phyloP scores from a whole-genome alignment of 2,797 vertebrate genomes.

The Valencia hispanica region DNA sequence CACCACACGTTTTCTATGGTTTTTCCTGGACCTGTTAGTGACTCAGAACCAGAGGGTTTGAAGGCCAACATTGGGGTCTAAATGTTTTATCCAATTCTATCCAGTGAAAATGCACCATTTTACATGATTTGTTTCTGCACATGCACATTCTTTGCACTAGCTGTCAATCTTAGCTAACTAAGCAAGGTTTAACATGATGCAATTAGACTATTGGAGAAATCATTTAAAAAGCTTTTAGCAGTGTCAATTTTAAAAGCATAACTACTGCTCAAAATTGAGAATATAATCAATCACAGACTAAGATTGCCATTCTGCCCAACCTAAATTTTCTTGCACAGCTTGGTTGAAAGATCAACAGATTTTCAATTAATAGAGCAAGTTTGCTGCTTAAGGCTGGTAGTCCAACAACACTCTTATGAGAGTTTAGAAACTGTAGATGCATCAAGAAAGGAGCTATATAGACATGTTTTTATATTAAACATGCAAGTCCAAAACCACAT shows the following conservation, averaged over 20 bases:
- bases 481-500: neutral
- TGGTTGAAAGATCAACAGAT: no score
- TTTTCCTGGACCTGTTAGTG: constrained; percentile 27
- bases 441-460: neutral
- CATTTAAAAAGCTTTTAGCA: neutral
- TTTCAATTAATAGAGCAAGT: no score
- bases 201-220: constrained; percentile 1
- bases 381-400: no score
- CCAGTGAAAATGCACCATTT: constrained; percentile 25
- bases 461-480: neutral
- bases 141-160: neutral
- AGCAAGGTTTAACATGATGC: neutral
- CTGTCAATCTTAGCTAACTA: constrained; percentile 8
- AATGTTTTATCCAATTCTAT: constrained; percentile 34
- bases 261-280: neutral
- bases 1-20: constrained; percentile 33
- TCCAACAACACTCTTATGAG: no score
- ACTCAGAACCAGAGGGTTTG: constrained; percentile 40
- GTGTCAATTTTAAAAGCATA: neutral
- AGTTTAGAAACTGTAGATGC: neutral
- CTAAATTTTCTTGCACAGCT: neutral
- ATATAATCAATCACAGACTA: neutral
- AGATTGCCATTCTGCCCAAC: neutral
- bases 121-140: neutral
- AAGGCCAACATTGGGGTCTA: constrained; percentile 45